Evolutionary conservation across 2,113 vertebrate genomes (phyloP).

Genomic region (Etheostoma spectabile): DNA sequence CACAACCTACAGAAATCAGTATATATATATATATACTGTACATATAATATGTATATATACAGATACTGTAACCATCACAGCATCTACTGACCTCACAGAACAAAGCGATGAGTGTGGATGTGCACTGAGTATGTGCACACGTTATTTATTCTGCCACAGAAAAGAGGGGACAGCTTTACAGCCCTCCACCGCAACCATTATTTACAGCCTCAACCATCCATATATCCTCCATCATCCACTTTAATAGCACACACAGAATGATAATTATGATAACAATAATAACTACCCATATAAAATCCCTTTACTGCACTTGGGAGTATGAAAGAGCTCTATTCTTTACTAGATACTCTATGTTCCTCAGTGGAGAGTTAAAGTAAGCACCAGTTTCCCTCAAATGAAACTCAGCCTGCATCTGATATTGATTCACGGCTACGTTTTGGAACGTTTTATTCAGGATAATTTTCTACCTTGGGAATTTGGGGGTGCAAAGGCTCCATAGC

Average conservation of each 20-base stretch:
- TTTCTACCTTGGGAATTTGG: conserved; percentile 69
- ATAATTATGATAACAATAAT: conserved; percentile 78
- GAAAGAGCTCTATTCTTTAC: conserved; percentile 63
- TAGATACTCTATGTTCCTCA: conserved; percentile 49
- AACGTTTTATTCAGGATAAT: conserved; percentile 70
- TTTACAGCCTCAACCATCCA: conserved; percentile 69
- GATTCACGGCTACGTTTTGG: conserved; percentile 65
- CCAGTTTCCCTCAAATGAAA: conserved; percentile 61
- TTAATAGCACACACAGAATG: conserved; percentile 66
- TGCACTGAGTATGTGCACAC: conserved; percentile 43
- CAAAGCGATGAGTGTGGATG: conserved; percentile 40
- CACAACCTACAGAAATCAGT: not conserved
- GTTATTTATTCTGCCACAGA: conserved; percentile 72
- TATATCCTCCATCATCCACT: conserved; percentile 70
- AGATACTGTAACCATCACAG: not conserved
- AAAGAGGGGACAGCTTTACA: conserved; percentile 69
- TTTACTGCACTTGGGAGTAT: conserved; percentile 60
- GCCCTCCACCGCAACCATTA: conserved; percentile 60
- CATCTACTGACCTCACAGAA: conserved; percentile 41
- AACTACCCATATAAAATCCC: conserved; percentile 76
- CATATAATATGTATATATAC: too few species aligned
- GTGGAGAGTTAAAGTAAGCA: conserved; percentile 38
- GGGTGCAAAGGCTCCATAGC: conserved; percentile 64
- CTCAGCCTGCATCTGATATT: conserved; percentile 66
- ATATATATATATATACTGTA: not conserved